Percentiles rank a stretch among this genome's conserved stretches.
Conservation (phyloP, 1,140 invertebrate species). For the Carcinoscorpius rotundicauda region DNA sequence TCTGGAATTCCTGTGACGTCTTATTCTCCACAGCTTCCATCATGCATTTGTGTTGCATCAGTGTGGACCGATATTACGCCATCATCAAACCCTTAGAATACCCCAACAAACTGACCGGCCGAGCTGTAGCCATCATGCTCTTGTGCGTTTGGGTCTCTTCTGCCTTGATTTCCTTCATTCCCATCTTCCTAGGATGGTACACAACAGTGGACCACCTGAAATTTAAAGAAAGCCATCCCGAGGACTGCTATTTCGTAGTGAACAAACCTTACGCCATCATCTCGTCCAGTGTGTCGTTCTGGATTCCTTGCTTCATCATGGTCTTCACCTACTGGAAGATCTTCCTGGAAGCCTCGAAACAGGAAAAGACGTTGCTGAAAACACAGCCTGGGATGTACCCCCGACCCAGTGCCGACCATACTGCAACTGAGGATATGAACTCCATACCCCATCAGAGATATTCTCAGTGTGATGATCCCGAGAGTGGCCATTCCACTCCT, state of each 20-base stretch:
- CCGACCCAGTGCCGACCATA: constrained; percentile 15
- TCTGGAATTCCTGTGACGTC: constrained; percentile 91
- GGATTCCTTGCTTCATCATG: constrained; percentile 94
- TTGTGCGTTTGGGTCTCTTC: constrained; percentile 82
- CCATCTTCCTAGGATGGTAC: constrained; percentile 88
- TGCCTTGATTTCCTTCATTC: constrained; percentile 83
- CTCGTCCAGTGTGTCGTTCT: constrained; percentile 88
- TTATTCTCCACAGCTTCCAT: constrained; percentile 91
- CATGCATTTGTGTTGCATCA: constrained; percentile 86
- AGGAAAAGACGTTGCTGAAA: constrained; percentile 74
- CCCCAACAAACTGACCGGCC: constrained; percentile 74
- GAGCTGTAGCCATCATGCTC: constrained; percentile 79
- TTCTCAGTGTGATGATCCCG: constrained; percentile 26
- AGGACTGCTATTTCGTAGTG: constrained; percentile 72
- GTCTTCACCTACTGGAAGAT: constrained; percentile 81
- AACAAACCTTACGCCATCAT: constrained; percentile 81
- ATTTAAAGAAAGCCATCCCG: constrained; percentile 46
- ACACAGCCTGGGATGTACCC: constrained; percentile 30
- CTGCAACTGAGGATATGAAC: constrained; percentile 15
- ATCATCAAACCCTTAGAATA: constrained; percentile 84
- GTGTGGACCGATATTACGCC: constrained; percentile 79
- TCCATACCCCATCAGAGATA: constrained; percentile 21
- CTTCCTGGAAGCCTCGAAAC: constrained; percentile 80
- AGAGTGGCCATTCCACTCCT: constrained; percentile 49
- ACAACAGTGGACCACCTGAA: constrained; percentile 61